These are phyloP conservation scores for Saguinus imperator DNA, from an alignment of 2,113 vertebrate species.

Conservation along the genomic window DNA sequence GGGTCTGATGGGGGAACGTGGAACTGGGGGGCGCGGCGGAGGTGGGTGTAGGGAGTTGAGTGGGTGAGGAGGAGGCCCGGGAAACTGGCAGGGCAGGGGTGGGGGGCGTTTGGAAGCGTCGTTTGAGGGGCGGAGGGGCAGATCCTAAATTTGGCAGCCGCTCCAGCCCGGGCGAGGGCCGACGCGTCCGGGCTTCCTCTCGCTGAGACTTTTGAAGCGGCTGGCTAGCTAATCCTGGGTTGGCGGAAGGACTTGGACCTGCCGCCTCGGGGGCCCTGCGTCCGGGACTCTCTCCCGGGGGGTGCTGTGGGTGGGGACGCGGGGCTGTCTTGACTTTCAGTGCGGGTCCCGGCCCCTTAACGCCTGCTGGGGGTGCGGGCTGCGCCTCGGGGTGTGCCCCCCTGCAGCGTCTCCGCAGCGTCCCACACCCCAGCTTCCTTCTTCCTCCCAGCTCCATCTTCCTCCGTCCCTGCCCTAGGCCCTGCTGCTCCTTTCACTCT, in stretches of 20 bases:
- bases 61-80: background rate
- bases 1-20: too few species aligned
- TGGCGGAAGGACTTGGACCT: background rate
- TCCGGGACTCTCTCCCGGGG: background rate
- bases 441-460: background rate
- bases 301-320: background rate
- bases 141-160: constrained; percentile 48
- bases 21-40: too few species aligned
- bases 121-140: background rate
- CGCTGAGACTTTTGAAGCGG: background rate
- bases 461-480: background rate
- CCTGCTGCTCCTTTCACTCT: too few species aligned
- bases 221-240: background rate
- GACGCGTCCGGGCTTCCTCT: background rate
- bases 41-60: background rate
- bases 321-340: too few species aligned
- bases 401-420: rapidly evolving
- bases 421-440: background rate
- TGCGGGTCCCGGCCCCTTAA: background rate
- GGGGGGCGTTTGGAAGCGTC: constrained; percentile 10
- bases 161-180: constrained; percentile 37
- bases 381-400: rapidly evolving
- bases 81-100: background rate
- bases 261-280: background rate
- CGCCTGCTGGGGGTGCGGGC: too few species aligned